Evolutionary conservation across 2,797 vertebrate species (phyloP).

Genomic region (Clamator glandarius): DNA sequence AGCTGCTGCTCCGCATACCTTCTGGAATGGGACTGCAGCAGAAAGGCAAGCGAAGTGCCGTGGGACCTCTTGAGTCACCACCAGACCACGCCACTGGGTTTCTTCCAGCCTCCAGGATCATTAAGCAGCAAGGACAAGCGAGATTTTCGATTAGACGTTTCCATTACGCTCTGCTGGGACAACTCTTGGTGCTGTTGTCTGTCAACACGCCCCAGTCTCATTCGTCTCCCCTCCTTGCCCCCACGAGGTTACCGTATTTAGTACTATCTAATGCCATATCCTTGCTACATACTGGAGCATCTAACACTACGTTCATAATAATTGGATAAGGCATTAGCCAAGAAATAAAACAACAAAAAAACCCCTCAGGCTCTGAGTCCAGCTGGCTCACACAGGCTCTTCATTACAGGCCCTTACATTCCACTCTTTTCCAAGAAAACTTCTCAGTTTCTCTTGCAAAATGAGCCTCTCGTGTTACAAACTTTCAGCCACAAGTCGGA

Average conservation of each 20-base stretch:
- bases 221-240: neutral
- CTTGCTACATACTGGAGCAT: neutral
- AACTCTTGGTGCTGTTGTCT: neutral
- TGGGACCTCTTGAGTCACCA: neutral
- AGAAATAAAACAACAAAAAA: neutral
- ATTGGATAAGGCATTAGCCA: neutral
- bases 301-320: neutral
- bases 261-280: neutral
- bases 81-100: neutral
- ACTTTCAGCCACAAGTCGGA: neutral
- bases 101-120: neutral
- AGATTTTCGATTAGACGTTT: neutral
- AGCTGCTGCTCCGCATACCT: neutral
- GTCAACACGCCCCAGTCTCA: neutral
- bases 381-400: neutral
- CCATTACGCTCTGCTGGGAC: neutral
- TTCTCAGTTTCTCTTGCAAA: neutral
- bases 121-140: neutral
- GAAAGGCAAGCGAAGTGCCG: neutral
- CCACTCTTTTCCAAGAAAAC: neutral
- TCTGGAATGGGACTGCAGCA: neutral
- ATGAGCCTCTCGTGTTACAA: neutral
- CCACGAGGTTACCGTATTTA: neutral
- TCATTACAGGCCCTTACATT: neutral
- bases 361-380: neutral